These are phyloP conservation scores for Drosophila nasuta DNA, from an alignment of 1,140 invertebrate species.

Conservation along the genomic window DNA sequence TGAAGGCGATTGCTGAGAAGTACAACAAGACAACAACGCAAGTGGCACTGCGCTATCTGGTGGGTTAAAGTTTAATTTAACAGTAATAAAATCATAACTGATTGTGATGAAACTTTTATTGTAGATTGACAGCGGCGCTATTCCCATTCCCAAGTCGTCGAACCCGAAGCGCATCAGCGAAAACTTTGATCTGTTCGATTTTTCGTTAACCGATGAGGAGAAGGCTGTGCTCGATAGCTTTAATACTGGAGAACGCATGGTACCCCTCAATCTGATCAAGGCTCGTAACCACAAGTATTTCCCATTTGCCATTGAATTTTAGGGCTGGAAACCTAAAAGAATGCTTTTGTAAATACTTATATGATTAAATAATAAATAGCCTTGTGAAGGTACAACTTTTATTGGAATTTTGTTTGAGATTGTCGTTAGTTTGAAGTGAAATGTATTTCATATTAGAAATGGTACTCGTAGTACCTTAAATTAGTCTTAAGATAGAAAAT, in stretches of 20 bases:
- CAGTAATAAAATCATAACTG: neutral
- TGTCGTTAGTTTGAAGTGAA: too few relatives aligned
- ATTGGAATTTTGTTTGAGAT: neutral
- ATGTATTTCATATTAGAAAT: too few relatives aligned
- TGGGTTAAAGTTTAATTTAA: slow-evolving; percentile 37
- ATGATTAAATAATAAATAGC: neutral
- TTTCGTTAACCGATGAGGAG: slow-evolving; percentile 88
- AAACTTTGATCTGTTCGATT: slow-evolving; percentile 92
- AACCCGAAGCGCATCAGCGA: slow-evolving; percentile 88
- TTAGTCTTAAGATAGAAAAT: too few relatives aligned
- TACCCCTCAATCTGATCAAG: slow-evolving; percentile 83
- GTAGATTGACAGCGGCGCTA: slow-evolving; percentile 80
- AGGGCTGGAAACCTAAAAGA: slow-evolving; percentile 38
- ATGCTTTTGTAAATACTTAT: neutral
- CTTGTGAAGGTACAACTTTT: neutral
- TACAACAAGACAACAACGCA: slow-evolving; percentile 90
- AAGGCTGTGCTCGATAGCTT: slow-evolving; percentile 87
- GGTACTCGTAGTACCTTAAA: too few relatives aligned
- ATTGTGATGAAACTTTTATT: neutral
- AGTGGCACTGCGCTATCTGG: slow-evolving; percentile 88
- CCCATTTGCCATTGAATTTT: slow-evolving; percentile 87
- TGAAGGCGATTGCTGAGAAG: slow-evolving; percentile 88
- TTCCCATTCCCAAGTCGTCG: slow-evolving; percentile 91
- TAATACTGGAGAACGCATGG: slow-evolving; percentile 87
- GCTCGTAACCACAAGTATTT: slow-evolving; percentile 87